phyloP scores from a whole-genome alignment of 2,888 invertebrate species.

The Phragmatobia fuliginosa region DNA sequence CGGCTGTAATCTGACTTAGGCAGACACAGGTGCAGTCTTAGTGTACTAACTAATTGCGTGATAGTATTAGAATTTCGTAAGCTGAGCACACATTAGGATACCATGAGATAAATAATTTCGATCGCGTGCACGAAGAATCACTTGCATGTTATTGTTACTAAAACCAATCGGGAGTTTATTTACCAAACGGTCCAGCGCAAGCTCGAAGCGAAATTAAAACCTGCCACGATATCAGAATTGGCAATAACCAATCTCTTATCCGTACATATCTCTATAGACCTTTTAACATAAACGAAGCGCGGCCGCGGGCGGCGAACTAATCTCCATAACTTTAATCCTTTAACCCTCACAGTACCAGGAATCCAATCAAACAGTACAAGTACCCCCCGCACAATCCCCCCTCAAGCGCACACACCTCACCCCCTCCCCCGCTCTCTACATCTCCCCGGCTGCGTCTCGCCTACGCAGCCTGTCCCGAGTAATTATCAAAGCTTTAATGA shows the following conservation, averaged over 20 bases:
- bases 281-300: slow-evolving; percentile 85
- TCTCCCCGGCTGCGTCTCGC: slow-evolving; percentile 71
- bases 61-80: slow-evolving; percentile 22
- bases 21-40: slow-evolving; percentile 18
- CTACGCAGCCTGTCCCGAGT: slow-evolving; percentile 87
- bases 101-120: slow-evolving; percentile 42
- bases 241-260: slow-evolving; percentile 86
- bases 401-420: slow-evolving; percentile 40
- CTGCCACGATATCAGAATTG: slow-evolving; percentile 81
- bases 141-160: slow-evolving; percentile 50
- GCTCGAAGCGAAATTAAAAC: slow-evolving; percentile 79
- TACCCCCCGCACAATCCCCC: slow-evolving; percentile 65
- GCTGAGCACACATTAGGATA: slow-evolving; percentile 27
- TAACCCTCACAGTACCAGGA: slow-evolving; percentile 85
- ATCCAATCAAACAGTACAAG: slow-evolving; percentile 87
- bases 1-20: slow-evolving; percentile 21
- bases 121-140: slow-evolving; percentile 44
- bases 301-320: slow-evolving; percentile 86
- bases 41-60: slow-evolving; percentile 41
- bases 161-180: slow-evolving; percentile 68
- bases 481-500: slow-evolving; percentile 88
- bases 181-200: slow-evolving; percentile 55
- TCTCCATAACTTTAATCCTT: slow-evolving; percentile 87
- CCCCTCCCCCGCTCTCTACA: slow-evolving; percentile 44
- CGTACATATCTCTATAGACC: slow-evolving; percentile 83